These are phyloP conservation scores for Candoia aspera DNA, from an alignment of 2,113 vertebrate genomes.

Conservation along the genomic window DNA sequence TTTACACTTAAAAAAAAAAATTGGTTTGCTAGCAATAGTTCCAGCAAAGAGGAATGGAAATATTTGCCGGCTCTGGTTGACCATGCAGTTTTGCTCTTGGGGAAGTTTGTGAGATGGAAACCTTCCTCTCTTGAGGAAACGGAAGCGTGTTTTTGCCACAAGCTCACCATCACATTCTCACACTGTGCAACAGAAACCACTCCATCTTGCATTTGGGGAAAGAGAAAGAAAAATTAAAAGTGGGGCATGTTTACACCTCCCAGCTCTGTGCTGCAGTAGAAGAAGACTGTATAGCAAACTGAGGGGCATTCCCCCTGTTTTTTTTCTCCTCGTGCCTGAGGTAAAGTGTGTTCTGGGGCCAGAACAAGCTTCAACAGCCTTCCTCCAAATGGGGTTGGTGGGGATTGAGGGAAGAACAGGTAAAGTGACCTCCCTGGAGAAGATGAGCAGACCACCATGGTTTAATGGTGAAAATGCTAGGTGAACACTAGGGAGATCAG, in stretches of 20 bases:
- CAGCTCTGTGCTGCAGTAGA: not conserved
- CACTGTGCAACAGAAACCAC: not conserved
- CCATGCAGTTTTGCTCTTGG: not conserved
- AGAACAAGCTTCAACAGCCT: too few relatives aligned
- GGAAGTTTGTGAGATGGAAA: not conserved
- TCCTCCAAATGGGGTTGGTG: too few relatives aligned
- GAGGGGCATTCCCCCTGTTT: too few relatives aligned
- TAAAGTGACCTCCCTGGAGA: too few relatives aligned
- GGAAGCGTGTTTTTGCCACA: not conserved
- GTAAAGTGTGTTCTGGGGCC: too few relatives aligned
- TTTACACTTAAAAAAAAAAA: not conserved
- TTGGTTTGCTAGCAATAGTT: not conserved
- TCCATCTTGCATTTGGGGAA: not conserved
- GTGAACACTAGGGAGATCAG: too few relatives aligned
- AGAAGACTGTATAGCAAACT: not conserved
- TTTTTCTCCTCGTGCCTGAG: too few relatives aligned
- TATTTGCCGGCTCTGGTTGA: not conserved
- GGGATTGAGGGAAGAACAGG: too few relatives aligned
- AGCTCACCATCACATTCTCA: not conserved
- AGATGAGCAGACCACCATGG: too few relatives aligned
- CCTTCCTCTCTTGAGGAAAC: slow-evolving; percentile 24
- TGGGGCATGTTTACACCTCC: not conserved
- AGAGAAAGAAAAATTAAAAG: not conserved
- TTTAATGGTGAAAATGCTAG: too few relatives aligned
- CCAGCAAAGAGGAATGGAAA: not conserved